These are phyloP conservation scores for Drosophila eohydei DNA, from an alignment of 2,888 invertebrate genomes.

Conservation along the genomic window DNA sequence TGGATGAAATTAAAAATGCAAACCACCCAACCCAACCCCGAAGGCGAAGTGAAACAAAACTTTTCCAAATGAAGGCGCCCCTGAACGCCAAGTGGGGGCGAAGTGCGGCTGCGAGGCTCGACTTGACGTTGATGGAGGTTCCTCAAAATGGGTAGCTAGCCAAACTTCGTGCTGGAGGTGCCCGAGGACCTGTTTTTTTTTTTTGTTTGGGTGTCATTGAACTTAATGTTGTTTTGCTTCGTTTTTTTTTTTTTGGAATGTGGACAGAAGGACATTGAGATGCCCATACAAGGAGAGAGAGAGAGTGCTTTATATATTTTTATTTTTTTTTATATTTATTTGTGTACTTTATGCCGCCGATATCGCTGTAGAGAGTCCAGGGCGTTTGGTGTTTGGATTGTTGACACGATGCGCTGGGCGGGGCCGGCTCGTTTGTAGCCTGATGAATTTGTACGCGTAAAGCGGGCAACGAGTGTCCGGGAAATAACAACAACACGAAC, in stretches of 20 bases:
- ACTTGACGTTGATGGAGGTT: conserved; percentile 73
- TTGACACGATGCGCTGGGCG: conserved; percentile 52
- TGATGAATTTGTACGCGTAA: conserved; percentile 51
- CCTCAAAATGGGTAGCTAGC: conserved; percentile 38
- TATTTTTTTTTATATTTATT: conserved; percentile 72
- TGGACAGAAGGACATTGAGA: conserved; percentile 31
- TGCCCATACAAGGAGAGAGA: neutral
- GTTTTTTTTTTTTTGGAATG: conserved; percentile 38
- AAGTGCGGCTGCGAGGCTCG: conserved; percentile 13
- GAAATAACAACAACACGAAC: conserved; percentile 18
- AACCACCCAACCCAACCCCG: conserved; percentile 10
- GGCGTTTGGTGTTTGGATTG: conserved; percentile 34
- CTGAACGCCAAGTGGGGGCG: neutral
- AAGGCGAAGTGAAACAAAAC: conserved; percentile 68
- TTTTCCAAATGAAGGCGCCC: conserved; percentile 67
- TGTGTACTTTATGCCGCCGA: conserved; percentile 71
- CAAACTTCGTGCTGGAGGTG: conserved; percentile 24
- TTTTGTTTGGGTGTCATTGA: conserved; percentile 70
- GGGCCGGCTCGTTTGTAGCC: conserved; percentile 30
- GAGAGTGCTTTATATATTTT: conserved; percentile 64
- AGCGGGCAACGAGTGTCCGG: conserved; percentile 31
- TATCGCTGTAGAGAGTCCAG: conserved; percentile 36
- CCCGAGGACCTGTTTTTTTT: conserved; percentile 48
- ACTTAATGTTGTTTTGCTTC: conserved; percentile 67
- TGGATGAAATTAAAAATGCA: conserved; percentile 47